These are phyloP conservation scores for Hippocampus kuda DNA, from an alignment of 2,797 vertebrate genomes.

Conservation along the genomic window DNA sequence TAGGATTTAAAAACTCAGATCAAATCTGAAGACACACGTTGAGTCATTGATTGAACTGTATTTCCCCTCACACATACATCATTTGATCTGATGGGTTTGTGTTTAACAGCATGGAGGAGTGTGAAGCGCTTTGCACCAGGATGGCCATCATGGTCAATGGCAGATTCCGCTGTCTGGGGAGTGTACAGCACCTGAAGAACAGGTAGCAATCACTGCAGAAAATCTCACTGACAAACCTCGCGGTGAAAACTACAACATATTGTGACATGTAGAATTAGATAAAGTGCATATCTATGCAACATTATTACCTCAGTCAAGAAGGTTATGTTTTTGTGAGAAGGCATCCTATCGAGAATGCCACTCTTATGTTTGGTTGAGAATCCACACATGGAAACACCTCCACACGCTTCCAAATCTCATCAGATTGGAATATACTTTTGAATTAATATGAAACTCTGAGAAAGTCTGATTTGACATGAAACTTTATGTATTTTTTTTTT, in stretches of 20 bases:
- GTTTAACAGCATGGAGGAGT: conserved; percentile 88
- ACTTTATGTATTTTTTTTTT: no score
- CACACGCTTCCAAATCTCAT: not conserved
- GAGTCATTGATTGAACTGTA: not conserved
- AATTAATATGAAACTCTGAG: not conserved
- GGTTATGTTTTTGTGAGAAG: not conserved
- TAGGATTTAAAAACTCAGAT: conserved; percentile 6
- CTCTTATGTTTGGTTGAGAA: not conserved
- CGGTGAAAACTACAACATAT: not conserved
- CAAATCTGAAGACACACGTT: not conserved
- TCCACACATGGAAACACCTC: not conserved
- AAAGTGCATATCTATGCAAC: not conserved
- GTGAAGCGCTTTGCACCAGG: conserved; percentile 91
- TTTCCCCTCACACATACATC: not conserved
- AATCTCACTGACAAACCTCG: not conserved
- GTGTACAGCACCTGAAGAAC: conserved; percentile 94
- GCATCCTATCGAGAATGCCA: not conserved
- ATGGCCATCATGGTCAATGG: conserved; percentile 99
- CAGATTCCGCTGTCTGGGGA: conserved; percentile 89
- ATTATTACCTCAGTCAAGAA: not conserved
- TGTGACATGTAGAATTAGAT: not conserved
- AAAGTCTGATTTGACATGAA: not conserved
- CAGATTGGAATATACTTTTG: not conserved
- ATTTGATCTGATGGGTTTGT: not conserved
- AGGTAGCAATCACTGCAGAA: conserved; percentile 57